Conservation (phyloP, 2,797 vertebrate species). For the Remorina albescens region DNA sequence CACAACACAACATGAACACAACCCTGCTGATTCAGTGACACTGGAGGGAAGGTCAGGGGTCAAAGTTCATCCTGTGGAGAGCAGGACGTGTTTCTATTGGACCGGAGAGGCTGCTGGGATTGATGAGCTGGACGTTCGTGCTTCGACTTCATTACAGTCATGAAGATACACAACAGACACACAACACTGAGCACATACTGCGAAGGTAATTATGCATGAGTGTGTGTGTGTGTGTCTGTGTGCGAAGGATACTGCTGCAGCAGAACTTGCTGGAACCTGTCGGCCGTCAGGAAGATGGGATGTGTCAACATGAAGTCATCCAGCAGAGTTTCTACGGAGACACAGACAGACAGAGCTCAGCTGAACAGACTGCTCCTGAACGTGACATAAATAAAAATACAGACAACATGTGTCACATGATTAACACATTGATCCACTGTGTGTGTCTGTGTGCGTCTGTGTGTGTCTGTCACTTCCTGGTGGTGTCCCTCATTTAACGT, state of each 20-base stretch:
- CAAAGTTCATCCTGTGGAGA: too few species aligned
- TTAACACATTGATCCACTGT: too few species aligned
- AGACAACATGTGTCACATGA: too few species aligned
- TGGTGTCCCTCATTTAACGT: too few species aligned
- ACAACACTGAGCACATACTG: constrained; percentile 17
- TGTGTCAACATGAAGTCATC: constrained; percentile 97
- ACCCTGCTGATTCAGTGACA: too few species aligned
- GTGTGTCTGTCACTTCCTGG: too few species aligned
- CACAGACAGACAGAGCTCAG: constrained; percentile 42
- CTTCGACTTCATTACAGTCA: neutral
- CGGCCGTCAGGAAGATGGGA: constrained; percentile 94
- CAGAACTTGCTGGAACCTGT: constrained; percentile 93
- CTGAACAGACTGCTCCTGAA: constrained; percentile 31
- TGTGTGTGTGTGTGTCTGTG: constrained; percentile 5
- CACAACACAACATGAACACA: too few species aligned
- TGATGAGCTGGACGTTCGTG: too few species aligned
- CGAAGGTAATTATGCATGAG: constrained; percentile 23
- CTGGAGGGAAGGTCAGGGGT: too few species aligned
- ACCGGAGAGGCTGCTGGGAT: neutral
- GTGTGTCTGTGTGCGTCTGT: too few species aligned
- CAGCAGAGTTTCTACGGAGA: constrained; percentile 87
- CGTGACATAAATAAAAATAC: too few species aligned
- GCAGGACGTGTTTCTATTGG: too few species aligned
- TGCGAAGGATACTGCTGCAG: constrained; percentile 95
- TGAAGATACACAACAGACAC: neutral